These are phyloP conservation scores for Globia sparganii DNA, from an alignment of 2,888 invertebrate species.

Conservation along the genomic window DNA sequence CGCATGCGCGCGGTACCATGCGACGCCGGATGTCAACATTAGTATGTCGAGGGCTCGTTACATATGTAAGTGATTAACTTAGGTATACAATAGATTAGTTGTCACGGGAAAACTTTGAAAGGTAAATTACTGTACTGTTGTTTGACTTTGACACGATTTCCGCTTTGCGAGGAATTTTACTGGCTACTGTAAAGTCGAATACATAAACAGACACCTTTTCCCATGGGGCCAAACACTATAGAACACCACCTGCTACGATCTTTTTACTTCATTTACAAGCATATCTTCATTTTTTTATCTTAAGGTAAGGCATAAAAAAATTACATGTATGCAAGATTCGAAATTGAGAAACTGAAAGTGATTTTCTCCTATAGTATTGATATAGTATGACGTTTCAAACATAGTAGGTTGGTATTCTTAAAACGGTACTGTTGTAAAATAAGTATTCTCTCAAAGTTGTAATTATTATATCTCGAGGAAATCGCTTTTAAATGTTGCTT, in stretches of 20 bases:
- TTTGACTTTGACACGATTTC: slow-evolving; percentile 12
- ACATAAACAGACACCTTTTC: background rate
- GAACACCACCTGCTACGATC: background rate
- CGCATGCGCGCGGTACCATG: slow-evolving; percentile 71
- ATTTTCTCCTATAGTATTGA: background rate
- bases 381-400: background rate
- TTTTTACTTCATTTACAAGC: background rate
- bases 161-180: slow-evolving; percentile 4
- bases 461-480: background rate
- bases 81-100: slow-evolving; percentile 33
- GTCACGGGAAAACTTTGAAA: slow-evolving; percentile 39
- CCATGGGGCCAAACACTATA: background rate
- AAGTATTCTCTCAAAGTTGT: background rate
- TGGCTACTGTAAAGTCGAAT: background rate
- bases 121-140: slow-evolving; percentile 47
- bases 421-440: background rate
- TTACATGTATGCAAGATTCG: background rate
- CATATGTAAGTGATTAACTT: slow-evolving; percentile 61
- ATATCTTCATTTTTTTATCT: too few relatives aligned
- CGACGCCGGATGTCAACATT: slow-evolving; percentile 78
- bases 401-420: too few relatives aligned
- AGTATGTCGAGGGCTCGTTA: slow-evolving; percentile 58
- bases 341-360: background rate
- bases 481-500: background rate
- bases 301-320: too few relatives aligned